Percentiles rank a stretch among this genome's conserved stretches.
phyloP scores from a whole-genome alignment of 2,113 vertebrate genomes.

The Hyperoodon ampullatus region DNA sequence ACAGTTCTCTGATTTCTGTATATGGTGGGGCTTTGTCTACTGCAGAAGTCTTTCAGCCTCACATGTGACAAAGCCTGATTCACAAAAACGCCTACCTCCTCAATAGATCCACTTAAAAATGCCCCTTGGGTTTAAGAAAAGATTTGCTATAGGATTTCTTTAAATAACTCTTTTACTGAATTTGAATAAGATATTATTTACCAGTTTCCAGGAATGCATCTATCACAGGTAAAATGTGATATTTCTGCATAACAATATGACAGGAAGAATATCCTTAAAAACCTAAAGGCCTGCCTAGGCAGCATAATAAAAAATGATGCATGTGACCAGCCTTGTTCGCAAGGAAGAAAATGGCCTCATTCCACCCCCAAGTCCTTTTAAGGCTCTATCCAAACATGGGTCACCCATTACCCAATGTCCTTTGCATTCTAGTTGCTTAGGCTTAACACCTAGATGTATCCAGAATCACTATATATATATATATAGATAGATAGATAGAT shows the following conservation, averaged over 20 bases:
- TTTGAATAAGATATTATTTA: slow-evolving; percentile 23
- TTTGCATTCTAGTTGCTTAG: background rate
- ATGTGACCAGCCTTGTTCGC: background rate
- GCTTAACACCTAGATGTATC: background rate
- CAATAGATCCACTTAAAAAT: slow-evolving; percentile 3
- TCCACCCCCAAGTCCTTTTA: background rate
- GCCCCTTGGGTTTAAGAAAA: background rate
- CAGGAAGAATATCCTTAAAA: background rate
- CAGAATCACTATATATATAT: background rate
- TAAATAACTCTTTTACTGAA: background rate
- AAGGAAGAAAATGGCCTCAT: slow-evolving; percentile 7
- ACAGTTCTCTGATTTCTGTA: background rate
- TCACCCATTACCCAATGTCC: background rate
- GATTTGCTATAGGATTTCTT: background rate
- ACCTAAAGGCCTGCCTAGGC: background rate
- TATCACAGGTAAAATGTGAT: background rate
- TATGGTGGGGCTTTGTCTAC: background rate
- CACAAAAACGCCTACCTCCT: background rate
- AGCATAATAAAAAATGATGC: background rate
- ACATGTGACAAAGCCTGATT: background rate
- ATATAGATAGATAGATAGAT: too few relatives aligned
- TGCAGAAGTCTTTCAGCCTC: background rate
- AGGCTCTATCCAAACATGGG: background rate
- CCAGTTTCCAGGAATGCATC: background rate
- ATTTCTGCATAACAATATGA: background rate